These are phyloP conservation scores for Novumbra hubbsi DNA, from an alignment of 2,797 vertebrate genomes.

Conservation along the genomic window DNA sequence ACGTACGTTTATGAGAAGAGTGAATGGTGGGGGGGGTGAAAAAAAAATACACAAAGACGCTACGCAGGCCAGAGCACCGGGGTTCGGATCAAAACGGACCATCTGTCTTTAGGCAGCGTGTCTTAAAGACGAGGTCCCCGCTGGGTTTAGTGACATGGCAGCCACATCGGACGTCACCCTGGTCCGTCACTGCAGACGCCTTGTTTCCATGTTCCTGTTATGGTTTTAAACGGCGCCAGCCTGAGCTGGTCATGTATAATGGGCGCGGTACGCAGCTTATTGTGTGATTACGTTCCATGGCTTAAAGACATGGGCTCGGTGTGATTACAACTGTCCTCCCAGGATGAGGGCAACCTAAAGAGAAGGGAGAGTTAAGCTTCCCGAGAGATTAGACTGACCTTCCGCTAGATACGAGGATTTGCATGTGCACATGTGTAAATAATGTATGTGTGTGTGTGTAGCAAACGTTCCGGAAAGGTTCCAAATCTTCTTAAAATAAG, in stretches of 20 bases:
- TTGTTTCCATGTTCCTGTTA: conserved; percentile 28
- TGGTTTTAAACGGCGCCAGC: conserved; percentile 26
- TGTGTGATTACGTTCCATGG: conserved; percentile 5
- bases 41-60: neutral
- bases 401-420: conserved; percentile 24
- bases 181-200: neutral
- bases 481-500: neutral
- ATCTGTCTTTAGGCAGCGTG: neutral
- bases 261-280: neutral
- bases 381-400: conserved; percentile 44
- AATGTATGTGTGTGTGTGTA: conserved; percentile 18
- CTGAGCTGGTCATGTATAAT: conserved; percentile 7
- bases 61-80: neutral
- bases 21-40: too few species aligned
- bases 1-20: neutral
- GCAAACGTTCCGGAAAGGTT: conserved; percentile 12
- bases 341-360: conserved; percentile 40
- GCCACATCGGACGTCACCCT: neutral
- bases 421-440: conserved; percentile 5
- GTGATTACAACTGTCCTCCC: conserved; percentile 19
- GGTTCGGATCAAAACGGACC: neutral
- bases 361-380: conserved; percentile 46
- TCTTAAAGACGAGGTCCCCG: neutral
- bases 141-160: neutral
- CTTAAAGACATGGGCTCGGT: neutral